Percentiles rank a stretch among this genome's conserved stretches.
phyloP scores from a whole-genome alignment of 2,797 vertebrate genomes.

The Girardinus metallicus region DNA sequence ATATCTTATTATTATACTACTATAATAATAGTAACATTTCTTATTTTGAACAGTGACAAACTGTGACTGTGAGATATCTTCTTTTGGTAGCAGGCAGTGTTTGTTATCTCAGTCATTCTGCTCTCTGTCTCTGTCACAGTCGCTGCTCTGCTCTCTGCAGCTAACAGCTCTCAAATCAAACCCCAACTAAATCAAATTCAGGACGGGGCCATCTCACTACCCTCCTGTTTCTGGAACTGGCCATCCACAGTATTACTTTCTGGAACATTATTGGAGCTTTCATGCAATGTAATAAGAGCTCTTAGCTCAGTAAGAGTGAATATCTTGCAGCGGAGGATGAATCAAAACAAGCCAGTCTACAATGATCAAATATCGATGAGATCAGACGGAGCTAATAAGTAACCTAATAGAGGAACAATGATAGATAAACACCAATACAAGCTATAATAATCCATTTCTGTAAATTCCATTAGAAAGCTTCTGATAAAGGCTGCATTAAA shows the following conservation, averaged over 20 bases:
- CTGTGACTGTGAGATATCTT: not conserved
- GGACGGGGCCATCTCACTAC: not conserved
- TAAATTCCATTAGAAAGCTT: constrained; percentile 1
- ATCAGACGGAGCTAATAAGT: not conserved
- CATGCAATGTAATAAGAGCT: not conserved
- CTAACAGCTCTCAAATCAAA: constrained; percentile 19
- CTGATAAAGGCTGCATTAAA: not conserved
- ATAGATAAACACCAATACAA: not conserved
- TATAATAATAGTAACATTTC: not conserved
- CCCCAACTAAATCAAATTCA: constrained; percentile 14
- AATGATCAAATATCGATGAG: not conserved
- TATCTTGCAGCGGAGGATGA: not conserved
- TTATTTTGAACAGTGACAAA: not conserved
- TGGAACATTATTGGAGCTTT: not conserved
- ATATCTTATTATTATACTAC: no score
- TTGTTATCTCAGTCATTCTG: not conserved
- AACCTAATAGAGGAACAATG: not conserved
- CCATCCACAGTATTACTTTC: not conserved
- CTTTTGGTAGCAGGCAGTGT: not conserved
- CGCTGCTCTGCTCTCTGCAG: constrained; percentile 13
- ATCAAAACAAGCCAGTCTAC: not conserved
- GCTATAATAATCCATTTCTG: not conserved
- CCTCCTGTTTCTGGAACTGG: constrained; percentile 4
- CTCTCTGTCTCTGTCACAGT: not conserved
- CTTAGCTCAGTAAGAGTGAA: not conserved